Percentiles rank a stretch among this genome's conserved stretches.
phyloP scores from a whole-genome alignment of 2,113 vertebrate genomes.

The Hypanus sabinus region DNA sequence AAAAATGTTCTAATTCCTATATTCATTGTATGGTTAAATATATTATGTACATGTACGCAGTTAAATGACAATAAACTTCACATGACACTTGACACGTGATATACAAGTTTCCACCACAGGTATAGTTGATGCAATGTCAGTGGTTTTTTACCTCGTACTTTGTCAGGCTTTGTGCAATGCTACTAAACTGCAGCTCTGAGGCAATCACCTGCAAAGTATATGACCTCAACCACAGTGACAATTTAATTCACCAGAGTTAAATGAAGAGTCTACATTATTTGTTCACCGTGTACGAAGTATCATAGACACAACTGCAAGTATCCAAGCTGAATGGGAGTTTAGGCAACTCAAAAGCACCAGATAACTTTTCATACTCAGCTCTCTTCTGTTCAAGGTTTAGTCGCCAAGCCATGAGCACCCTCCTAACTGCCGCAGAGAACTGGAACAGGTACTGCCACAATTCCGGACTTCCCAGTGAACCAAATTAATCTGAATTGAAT shows the following conservation, averaged over 20 bases:
- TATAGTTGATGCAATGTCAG: no score
- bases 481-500: background rate
- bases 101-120: no score
- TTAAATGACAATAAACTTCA: no score
- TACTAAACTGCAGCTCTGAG: no score
- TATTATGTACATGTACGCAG: no score
- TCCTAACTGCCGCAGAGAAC: background rate
- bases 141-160: no score
- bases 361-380: background rate
- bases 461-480: background rate
- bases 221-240: no score
- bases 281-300: background rate
- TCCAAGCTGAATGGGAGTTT: background rate
- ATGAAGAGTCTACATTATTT: background rate
- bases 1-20: no score
- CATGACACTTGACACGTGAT: no score
- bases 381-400: background rate
- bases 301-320: background rate
- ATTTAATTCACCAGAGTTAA: background rate
- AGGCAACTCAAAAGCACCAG: background rate
- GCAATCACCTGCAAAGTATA: no score
- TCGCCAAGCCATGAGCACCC: background rate
- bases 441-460: background rate
- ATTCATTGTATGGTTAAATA: no score
- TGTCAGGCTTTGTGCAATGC: no score